A percentile compares a stretch with the other conserved stretches of the same genome.
Conservation (phyloP, 2,797 vertebrate genomes). For the Xerus rutilus region DNA sequence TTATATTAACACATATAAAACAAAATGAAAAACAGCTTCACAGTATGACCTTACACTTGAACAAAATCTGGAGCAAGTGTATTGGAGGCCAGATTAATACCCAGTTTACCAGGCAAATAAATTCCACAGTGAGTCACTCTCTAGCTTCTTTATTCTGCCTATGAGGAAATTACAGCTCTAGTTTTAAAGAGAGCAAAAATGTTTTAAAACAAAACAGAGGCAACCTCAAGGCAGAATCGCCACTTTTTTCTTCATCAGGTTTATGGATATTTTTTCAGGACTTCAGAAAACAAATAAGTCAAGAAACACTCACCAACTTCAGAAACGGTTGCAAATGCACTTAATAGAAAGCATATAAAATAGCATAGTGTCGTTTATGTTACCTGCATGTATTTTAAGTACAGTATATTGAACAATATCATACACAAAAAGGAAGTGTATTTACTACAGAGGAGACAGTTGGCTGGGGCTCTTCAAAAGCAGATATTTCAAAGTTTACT, state of each 20-base stretch:
- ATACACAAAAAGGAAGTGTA: conserved; percentile 84
- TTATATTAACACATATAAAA: conserved; percentile 91
- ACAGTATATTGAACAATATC: conserved; percentile 71
- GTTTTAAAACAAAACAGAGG: conserved; percentile 61
- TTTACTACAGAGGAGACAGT: conserved; percentile 87
- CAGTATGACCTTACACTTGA: conserved; percentile 88
- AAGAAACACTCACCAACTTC: conserved; percentile 36
- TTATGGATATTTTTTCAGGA: neutral
- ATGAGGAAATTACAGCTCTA: conserved; percentile 64
- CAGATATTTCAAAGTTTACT: conserved; percentile 91
- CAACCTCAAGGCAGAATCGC: neutral
- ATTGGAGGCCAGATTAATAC: conserved; percentile 87
- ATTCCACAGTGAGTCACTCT: conserved; percentile 83
- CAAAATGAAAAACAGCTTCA: conserved; percentile 90
- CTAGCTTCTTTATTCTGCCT: conserved; percentile 50
- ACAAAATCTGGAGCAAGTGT: conserved; percentile 89
- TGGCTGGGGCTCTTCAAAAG: conserved; percentile 87
- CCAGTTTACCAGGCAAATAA: conserved; percentile 88
- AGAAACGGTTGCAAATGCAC: conserved; percentile 9
- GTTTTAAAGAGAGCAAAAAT: conserved; percentile 56
- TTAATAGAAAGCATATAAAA: conserved; percentile 39
- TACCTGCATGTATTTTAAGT: conserved; percentile 72
- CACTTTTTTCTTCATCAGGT: neutral
- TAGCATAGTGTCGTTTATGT: neutral
- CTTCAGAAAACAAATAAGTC: conserved; percentile 35